Percentiles rank a stretch among this genome's conserved stretches.
These are phyloP conservation scores for Toxotes jaculatrix DNA, from an alignment of 2,113 vertebrate species.

Conservation along the genomic window DNA sequence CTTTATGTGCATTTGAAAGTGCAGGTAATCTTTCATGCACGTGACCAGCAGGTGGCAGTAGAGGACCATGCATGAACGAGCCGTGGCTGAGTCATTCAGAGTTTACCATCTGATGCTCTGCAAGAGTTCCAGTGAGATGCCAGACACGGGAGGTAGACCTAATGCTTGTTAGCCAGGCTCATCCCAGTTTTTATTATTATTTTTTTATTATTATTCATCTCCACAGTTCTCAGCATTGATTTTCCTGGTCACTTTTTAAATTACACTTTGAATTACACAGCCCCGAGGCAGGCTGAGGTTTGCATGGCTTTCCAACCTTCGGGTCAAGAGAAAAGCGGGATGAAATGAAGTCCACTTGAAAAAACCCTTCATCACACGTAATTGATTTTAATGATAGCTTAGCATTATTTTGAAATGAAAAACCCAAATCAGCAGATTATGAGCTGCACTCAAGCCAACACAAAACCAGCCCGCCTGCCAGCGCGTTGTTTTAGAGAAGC, in stretches of 20 bases:
- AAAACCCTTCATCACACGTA: conserved; percentile 13
- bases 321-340: conserved; percentile 18
- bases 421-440: conserved; percentile 25
- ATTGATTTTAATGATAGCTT: conserved; percentile 55
- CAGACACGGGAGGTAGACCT: conserved; percentile 60
- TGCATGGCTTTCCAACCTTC: conserved; percentile 18
- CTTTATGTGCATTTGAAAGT: background rate
- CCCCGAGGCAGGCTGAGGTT: conserved; percentile 29
- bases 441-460: conserved; percentile 8
- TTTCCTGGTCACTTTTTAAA: conserved; percentile 53
- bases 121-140: conserved; percentile 63
- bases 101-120: conserved; percentile 78
- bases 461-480: background rate
- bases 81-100: conserved; percentile 62
- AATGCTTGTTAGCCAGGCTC: conserved; percentile 58
- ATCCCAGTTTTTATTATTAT: conserved; percentile 48
- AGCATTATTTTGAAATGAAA: conserved; percentile 39
- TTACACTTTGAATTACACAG: conserved; percentile 29
- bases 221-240: conserved; percentile 7
- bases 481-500: background rate
- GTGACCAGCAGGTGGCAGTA: conserved; percentile 77
- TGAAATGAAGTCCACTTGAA: conserved; percentile 34
- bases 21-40: fast-evolving
- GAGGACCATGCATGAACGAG: conserved; percentile 52
- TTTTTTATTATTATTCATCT: conserved; percentile 43